These are phyloP conservation scores for Drosophila ficusphila DNA, from an alignment of 1,140 invertebrate species.

Conservation along the genomic window DNA sequence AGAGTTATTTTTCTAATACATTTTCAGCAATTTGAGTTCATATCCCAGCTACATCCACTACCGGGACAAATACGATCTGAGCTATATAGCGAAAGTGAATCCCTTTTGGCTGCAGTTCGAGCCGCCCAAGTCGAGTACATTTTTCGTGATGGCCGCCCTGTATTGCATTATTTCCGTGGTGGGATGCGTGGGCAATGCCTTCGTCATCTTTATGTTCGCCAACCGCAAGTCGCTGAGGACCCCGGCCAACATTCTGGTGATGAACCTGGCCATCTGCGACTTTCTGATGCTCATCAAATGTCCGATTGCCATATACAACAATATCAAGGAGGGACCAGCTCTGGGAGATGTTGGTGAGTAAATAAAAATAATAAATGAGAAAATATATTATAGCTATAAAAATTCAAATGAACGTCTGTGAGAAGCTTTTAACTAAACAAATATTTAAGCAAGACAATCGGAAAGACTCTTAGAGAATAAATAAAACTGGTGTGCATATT, in stretches of 20 bases:
- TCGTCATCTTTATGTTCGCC: slow-evolving; percentile 86
- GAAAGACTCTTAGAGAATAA: no score
- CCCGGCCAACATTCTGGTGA: slow-evolving; percentile 90
- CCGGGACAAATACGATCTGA: slow-evolving; percentile 83
- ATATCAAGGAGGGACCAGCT: slow-evolving; percentile 88
- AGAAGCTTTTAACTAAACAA: no score
- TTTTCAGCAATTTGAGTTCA: slow-evolving; percentile 43
- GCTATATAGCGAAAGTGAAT: slow-evolving; percentile 87
- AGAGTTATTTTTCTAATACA: background rate
- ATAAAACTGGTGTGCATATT: no score
- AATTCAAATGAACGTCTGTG: no score
- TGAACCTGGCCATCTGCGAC: slow-evolving; percentile 92
- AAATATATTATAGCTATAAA: no score
- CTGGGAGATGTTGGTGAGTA: slow-evolving; percentile 88
- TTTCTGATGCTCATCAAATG: slow-evolving; percentile 89
- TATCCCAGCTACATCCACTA: slow-evolving; percentile 76
- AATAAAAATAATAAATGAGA: no score
- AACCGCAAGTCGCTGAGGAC: slow-evolving; percentile 89
- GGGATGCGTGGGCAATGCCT: slow-evolving; percentile 87
- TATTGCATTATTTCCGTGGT: slow-evolving; percentile 87
- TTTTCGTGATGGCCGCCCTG: slow-evolving; percentile 86
- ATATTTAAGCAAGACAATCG: no score
- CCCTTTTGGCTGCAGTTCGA: slow-evolving; percentile 88
- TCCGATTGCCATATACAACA: slow-evolving; percentile 90
- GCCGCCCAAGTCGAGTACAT: slow-evolving; percentile 84